These are phyloP conservation scores for Vireo griseus DNA, from an alignment of 2,797 vertebrate genomes.

Conservation along the genomic window DNA sequence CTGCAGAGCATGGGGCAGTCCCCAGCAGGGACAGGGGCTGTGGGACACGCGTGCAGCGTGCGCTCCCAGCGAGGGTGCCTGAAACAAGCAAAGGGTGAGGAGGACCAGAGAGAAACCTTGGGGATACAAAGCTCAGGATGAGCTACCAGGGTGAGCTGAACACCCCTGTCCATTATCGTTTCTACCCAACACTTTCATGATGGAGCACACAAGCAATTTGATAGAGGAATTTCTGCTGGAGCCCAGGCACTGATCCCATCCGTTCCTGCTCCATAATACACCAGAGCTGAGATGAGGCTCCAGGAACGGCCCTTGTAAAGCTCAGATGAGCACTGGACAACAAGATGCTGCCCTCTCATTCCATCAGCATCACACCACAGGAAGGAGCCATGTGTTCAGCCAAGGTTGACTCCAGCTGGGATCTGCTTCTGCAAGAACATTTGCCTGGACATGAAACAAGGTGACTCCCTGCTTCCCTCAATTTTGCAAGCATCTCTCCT, in stretches of 20 bases:
- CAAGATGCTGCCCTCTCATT: background rate
- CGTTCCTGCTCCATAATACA: background rate
- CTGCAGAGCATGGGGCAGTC: fast-evolving
- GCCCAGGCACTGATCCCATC: background rate
- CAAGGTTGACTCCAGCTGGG: background rate
- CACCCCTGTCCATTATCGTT: background rate
- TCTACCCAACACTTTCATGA: background rate
- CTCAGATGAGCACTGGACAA: background rate
- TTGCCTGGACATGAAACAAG: background rate
- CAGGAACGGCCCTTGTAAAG: fast-evolving
- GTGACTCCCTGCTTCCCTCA: background rate
- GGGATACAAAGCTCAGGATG: background rate
- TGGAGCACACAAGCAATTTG: background rate
- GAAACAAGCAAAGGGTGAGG: background rate
- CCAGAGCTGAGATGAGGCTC: background rate
- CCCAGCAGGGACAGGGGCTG: background rate
- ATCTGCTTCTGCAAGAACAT: background rate
- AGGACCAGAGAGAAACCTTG: background rate
- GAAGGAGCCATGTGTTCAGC: background rate
- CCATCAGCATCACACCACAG: background rate
- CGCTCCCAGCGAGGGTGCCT: fast-evolving
- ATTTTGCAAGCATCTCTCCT: background rate
- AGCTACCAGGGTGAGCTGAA: background rate
- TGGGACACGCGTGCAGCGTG: fast-evolving
- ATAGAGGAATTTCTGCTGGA: background rate